Conservation (phyloP, 1,140 invertebrate genomes). For the Drosophila ambigua region DNA sequence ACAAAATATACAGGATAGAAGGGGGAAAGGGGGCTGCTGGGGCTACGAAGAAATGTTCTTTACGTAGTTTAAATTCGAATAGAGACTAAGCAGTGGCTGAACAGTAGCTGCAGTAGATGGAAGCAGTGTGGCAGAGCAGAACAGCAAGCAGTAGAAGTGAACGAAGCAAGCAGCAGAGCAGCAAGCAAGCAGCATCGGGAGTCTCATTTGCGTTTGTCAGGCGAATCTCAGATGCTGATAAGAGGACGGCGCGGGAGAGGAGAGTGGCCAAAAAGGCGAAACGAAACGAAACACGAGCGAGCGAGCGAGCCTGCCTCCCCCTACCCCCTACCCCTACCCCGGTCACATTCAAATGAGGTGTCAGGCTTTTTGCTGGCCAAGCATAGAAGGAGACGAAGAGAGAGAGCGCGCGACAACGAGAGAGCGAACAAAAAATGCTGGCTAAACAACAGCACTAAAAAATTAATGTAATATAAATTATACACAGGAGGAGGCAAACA, state of each 20-base stretch:
- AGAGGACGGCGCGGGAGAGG: constrained; percentile 6
- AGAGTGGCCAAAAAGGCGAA: background rate
- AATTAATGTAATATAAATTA: constrained; percentile 80
- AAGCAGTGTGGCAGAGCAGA: too few relatives aligned
- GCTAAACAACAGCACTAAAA: constrained; percentile 8
- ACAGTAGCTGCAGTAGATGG: too few relatives aligned
- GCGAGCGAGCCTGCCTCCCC: background rate
- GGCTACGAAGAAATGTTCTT: too few relatives aligned
- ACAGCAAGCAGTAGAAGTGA: too few relatives aligned
- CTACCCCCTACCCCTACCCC: background rate
- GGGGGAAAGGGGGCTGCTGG: too few relatives aligned
- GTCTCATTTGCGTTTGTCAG: too few relatives aligned
- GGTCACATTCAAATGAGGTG: constrained; percentile 69
- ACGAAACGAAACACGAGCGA: background rate
- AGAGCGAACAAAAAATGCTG: background rate
- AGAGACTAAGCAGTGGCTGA: too few relatives aligned
- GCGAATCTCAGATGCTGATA: constrained; percentile 32
- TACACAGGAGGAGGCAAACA: constrained; percentile 32
- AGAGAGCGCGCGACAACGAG: background rate
- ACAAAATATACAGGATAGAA: too few relatives aligned
- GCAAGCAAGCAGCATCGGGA: too few relatives aligned
- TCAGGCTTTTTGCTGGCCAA: constrained; percentile 27
- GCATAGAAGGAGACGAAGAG: background rate
- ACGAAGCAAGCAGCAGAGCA: too few relatives aligned
- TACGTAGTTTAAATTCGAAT: too few relatives aligned